phyloP scores from a whole-genome alignment of 2,888 invertebrate species.

The Acronicta leporina region DNA sequence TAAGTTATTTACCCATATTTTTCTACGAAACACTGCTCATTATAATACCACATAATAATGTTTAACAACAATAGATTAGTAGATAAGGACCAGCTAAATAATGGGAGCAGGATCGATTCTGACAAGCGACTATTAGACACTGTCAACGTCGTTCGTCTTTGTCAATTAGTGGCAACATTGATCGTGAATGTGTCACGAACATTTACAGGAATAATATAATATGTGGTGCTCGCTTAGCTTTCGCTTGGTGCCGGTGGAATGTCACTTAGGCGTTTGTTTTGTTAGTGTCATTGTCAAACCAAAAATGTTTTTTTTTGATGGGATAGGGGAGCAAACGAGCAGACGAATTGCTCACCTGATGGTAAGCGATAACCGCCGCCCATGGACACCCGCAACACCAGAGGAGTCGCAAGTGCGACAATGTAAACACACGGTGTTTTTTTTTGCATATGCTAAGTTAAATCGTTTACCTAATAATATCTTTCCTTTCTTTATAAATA shows the following conservation, averaged over 20 bases:
- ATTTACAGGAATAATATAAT: neutral
- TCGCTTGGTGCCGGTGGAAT: neutral
- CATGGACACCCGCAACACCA: too few relatives aligned
- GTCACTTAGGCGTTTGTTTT: too few relatives aligned
- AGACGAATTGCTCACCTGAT: too few relatives aligned
- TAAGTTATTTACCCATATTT: neutral
- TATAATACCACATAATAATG: neutral
- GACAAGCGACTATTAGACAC: conserved; percentile 24
- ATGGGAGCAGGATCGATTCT: conserved; percentile 19
- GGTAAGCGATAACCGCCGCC: too few relatives aligned
- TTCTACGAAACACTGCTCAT: neutral
- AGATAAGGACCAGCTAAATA: conserved; percentile 10
- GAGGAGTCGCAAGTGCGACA: too few relatives aligned
- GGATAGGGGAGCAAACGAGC: too few relatives aligned
- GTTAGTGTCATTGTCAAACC: too few relatives aligned
- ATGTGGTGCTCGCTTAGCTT: neutral
- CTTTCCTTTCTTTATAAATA: too few relatives aligned
- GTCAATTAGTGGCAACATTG: conserved; percentile 50
- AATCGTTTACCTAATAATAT: too few relatives aligned
- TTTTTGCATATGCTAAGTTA: too few relatives aligned
- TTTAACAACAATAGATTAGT: neutral
- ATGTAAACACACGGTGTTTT: too few relatives aligned
- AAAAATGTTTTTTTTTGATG: neutral
- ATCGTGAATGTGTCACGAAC: conserved; percentile 21
- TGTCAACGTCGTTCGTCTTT: conserved; percentile 36